phyloP scores from a whole-genome alignment of 2,888 invertebrate species.

The Tetrapedia diversipes region DNA sequence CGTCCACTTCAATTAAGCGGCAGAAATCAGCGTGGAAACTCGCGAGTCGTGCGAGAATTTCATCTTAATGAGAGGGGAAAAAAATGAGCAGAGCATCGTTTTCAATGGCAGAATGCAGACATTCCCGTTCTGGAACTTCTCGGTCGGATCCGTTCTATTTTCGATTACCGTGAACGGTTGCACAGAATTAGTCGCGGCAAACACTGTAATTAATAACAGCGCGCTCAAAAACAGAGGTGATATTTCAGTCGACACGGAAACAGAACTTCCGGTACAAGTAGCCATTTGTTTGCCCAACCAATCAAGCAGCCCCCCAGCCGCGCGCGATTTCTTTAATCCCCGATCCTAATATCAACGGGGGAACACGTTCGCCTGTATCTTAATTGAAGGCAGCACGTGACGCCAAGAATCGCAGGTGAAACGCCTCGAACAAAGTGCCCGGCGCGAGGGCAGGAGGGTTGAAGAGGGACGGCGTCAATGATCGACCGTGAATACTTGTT shows the following conservation, averaged over 20 bases:
- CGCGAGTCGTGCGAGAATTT: conserved; percentile 13
- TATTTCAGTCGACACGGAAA: not conserved
- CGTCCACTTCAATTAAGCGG: conserved; percentile 33
- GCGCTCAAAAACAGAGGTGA: not conserved
- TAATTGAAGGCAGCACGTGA: conserved; percentile 33
- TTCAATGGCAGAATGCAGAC: not conserved
- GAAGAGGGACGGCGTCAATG: not conserved
- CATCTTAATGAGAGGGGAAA: conserved; percentile 27
- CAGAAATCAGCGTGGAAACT: conserved; percentile 14
- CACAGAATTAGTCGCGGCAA: no score
- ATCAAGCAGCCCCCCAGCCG: not conserved
- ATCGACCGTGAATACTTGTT: conserved; percentile 22
- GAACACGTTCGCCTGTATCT: conserved; percentile 3
- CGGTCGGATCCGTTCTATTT: not conserved
- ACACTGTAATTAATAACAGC: not conserved
- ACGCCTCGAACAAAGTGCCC: not conserved
- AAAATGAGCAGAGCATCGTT: conserved; percentile 3
- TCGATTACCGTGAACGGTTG: no score
- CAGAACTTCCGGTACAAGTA: not conserved
- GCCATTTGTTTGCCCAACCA: conserved; percentile 22
- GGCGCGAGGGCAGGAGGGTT: not conserved
- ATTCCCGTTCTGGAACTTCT: not conserved
- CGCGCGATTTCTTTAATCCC: conserved; percentile 19
- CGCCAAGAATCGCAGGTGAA: conserved; percentile 11
- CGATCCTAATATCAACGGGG: conserved; percentile 11